These are phyloP conservation scores for Lophotriccus pileatus DNA, from an alignment of 2,797 vertebrate species.

Conservation along the genomic window DNA sequence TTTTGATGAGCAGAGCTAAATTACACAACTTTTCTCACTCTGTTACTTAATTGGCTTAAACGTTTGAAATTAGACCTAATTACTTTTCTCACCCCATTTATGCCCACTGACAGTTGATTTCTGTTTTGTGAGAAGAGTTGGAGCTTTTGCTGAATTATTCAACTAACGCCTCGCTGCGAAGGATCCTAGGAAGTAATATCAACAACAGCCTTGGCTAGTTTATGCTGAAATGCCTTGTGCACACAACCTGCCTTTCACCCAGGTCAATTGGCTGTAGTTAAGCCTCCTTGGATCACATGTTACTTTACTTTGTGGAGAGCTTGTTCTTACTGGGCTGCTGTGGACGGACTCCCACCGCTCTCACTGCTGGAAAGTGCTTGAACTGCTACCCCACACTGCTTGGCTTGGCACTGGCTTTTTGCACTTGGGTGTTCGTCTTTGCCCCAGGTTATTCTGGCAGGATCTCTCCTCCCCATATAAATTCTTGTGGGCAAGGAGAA, in stretches of 20 bases:
- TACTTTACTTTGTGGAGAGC: neutral
- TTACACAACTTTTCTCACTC: neutral
- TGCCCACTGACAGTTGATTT: neutral
- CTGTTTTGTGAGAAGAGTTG: neutral
- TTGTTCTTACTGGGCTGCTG: neutral
- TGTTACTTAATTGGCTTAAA: constrained; percentile 5
- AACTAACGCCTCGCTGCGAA: neutral
- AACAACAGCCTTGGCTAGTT: neutral
- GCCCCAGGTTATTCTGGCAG: constrained; percentile 30
- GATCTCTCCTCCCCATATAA: neutral
- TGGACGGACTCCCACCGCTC: neutral
- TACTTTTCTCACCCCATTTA: constrained; percentile 30
- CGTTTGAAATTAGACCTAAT: constrained; percentile 58
- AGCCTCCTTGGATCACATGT: neutral
- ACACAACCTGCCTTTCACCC: neutral
- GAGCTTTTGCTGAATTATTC: neutral
- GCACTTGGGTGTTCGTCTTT: neutral
- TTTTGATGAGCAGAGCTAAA: constrained; percentile 14
- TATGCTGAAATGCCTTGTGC: neutral
- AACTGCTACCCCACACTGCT: neutral
- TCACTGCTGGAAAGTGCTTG: neutral
- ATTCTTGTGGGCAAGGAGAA: constrained; percentile 14
- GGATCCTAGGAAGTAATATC: neutral
- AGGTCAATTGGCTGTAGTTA: neutral
- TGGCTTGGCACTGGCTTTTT: neutral